Percentiles rank a stretch among this genome's conserved stretches.
phyloP scores from a whole-genome alignment of 1,140 invertebrate species.

The Copidosoma floridanum region DNA sequence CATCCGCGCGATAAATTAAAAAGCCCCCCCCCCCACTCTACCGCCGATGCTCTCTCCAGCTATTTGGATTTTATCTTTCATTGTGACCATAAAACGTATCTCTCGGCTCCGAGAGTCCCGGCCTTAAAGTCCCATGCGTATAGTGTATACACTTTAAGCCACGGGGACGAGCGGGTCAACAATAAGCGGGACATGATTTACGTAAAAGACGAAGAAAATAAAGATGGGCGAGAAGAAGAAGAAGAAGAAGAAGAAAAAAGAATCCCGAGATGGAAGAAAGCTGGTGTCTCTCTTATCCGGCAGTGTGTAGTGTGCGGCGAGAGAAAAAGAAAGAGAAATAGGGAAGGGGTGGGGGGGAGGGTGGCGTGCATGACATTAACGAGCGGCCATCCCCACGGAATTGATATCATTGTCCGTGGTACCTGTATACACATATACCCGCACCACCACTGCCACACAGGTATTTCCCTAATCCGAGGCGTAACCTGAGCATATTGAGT shows the following conservation, averaged over 20 bases:
- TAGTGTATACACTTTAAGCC: too few species aligned
- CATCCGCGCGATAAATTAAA: slow-evolving; percentile 14
- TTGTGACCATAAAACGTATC: slow-evolving; percentile 22
- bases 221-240: too few species aligned
- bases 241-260: too few species aligned
- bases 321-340: too few species aligned
- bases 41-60: not conserved
- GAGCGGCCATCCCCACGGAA: slow-evolving; percentile 27
- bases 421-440: too few species aligned
- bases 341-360: too few species aligned
- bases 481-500: slow-evolving; percentile 17
- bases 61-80: slow-evolving; percentile 19
- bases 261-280: not conserved
- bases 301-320: too few species aligned
- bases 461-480: slow-evolving; percentile 21
- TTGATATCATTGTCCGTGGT: slow-evolving; percentile 38
- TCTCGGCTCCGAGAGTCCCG: not conserved
- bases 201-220: not conserved
- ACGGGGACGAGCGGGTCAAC: not conserved
- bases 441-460: slow-evolving; percentile 33
- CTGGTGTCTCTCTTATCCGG: slow-evolving; percentile 6
- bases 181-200: slow-evolving; percentile 20
- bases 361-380: too few species aligned
- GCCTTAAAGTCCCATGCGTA: too few species aligned
- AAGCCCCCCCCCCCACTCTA: too few species aligned